phyloP scores from a whole-genome alignment of 2,113 vertebrate genomes.

The Cololabis saira region DNA sequence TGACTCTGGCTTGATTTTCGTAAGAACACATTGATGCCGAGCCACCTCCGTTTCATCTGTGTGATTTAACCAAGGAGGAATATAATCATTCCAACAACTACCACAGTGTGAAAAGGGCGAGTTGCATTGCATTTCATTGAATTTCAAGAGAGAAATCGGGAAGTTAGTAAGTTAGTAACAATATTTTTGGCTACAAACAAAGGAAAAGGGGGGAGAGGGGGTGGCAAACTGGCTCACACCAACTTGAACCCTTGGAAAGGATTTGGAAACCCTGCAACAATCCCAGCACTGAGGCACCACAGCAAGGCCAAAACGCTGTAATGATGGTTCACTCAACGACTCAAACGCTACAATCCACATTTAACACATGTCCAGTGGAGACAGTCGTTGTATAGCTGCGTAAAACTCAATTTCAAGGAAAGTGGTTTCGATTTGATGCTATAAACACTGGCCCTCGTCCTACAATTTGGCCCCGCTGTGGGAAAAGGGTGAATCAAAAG shows the following conservation, averaged over 20 bases:
- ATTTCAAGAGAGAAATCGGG: neutral
- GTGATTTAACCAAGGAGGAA: no score
- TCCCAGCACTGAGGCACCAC: slow-evolving; percentile 15
- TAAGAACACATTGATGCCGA: no score
- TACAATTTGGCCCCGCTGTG: slow-evolving; percentile 61
- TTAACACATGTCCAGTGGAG: slow-evolving; percentile 23
- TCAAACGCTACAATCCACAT: slow-evolving; percentile 8
- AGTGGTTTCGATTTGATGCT: slow-evolving; percentile 22
- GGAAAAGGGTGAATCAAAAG: slow-evolving; percentile 29
- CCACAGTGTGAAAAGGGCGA: no score
- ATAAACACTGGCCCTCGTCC: slow-evolving; percentile 38
- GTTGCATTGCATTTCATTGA: neutral
- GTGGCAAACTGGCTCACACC: slow-evolving; percentile 82
- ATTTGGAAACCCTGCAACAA: slow-evolving; percentile 35
- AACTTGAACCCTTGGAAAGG: slow-evolving; percentile 58
- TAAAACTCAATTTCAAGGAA: slow-evolving; percentile 11
- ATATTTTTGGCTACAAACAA: neutral
- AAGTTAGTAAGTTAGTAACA: slow-evolving; percentile 47
- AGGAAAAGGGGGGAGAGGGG: neutral
- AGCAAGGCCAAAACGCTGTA: slow-evolving; percentile 43
- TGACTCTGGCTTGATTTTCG: no score
- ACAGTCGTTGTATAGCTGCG: neutral
- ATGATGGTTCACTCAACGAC: slow-evolving; percentile 5
- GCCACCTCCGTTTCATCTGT: no score
- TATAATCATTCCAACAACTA: no score